Percentiles rank a stretch among this genome's conserved stretches.
phyloP scores from a whole-genome alignment of 1,140 invertebrate species.

The Brachionus rubens region DNA sequence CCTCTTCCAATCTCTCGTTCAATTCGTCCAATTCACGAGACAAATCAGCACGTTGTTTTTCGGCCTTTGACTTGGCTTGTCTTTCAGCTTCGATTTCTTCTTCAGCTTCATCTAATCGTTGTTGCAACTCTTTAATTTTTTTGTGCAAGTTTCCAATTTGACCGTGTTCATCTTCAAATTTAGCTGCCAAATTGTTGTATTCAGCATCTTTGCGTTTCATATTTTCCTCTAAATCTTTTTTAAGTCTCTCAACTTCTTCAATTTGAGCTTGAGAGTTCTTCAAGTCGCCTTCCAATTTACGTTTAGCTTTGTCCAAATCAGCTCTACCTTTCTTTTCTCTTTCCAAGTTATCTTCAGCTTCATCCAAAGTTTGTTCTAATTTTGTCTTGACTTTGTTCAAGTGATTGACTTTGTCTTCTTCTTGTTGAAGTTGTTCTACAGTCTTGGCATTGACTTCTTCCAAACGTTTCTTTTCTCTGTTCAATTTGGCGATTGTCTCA shows the following conservation, averaged over 20 bases:
- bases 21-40: conserved; percentile 94
- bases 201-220: conserved; percentile 82
- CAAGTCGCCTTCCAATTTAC: conserved; percentile 88
- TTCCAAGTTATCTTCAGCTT: conserved; percentile 92
- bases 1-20: conserved; percentile 92
- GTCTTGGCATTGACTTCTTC: conserved; percentile 93
- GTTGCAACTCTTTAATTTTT: conserved; percentile 89
- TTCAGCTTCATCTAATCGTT: conserved; percentile 88
- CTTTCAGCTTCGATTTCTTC: conserved; percentile 95
- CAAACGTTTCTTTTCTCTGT: conserved; percentile 96
- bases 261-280: conserved; percentile 97
- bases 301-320: conserved; percentile 93
- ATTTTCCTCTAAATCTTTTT: conserved; percentile 91
- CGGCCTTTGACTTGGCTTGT: conserved; percentile 76
- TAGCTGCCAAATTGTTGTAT: conserved; percentile 84
- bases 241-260: conserved; percentile 91
- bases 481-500: conserved; percentile 97
- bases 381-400: conserved; percentile 98
- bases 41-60: conserved; percentile 92
- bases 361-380: conserved; percentile 93
- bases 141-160: conserved; percentile 90
- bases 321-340: conserved; percentile 96
- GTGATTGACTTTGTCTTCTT: conserved; percentile 98
- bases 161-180: conserved; percentile 95
- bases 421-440: conserved; percentile 87